Conservation (phyloP, 2,888 invertebrate species). For the Ypsolopha sequella region DNA sequence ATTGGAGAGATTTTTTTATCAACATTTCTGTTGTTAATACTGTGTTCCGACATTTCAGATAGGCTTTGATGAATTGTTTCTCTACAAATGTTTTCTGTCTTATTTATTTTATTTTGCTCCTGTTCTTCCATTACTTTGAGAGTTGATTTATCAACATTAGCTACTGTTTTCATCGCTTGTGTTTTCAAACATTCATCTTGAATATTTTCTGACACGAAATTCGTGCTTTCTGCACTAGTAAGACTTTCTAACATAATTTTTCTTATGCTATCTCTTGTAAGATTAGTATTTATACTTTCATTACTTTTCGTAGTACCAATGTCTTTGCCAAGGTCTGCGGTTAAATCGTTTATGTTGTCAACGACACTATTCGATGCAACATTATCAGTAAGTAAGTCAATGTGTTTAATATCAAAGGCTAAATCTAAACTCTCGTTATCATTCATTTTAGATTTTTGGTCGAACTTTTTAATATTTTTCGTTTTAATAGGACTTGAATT, state of each 20-base stretch:
- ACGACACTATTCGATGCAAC: conserved; percentile 37
- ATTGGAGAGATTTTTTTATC: too few relatives aligned
- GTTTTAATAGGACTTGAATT: too few relatives aligned
- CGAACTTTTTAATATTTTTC: too few relatives aligned
- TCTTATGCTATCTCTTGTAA: neutral
- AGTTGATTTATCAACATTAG: too few relatives aligned
- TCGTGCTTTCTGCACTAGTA: neutral
- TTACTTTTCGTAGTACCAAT: conserved; percentile 17
- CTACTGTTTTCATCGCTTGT: too few relatives aligned
- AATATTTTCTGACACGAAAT: conserved; percentile 5
- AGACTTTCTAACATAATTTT: neutral
- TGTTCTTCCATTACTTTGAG: too few relatives aligned
- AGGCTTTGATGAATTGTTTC: too few relatives aligned
- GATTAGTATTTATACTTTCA: neutral
- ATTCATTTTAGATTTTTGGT: neutral
- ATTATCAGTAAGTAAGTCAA: conserved; percentile 48
- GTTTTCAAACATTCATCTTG: conserved; percentile 15
- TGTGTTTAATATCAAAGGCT: conserved; percentile 17
- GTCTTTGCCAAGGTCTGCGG: conserved; percentile 41
- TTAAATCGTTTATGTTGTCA: conserved; percentile 46
- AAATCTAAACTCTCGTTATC: neutral
- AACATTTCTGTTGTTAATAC: too few relatives aligned
- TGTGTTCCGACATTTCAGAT: too few relatives aligned
- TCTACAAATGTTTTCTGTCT: too few relatives aligned
- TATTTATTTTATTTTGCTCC: too few relatives aligned